phyloP scores from a whole-genome alignment of 2,888 invertebrate genomes.

The Machimus rusticus region DNA sequence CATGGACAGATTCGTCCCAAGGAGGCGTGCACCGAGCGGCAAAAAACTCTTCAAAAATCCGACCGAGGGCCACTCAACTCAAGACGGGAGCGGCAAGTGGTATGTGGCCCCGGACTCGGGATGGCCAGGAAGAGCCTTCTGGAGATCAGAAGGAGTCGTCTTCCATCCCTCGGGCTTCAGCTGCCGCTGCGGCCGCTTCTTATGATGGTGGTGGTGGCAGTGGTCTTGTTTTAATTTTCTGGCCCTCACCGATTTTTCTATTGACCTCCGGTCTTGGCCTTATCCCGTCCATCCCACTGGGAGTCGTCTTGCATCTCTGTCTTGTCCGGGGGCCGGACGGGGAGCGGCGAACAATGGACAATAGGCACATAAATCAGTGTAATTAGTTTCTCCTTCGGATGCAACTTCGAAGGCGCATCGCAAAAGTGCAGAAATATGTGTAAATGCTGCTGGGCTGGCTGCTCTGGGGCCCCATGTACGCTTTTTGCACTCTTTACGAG shows the following conservation, averaged over 20 bases:
- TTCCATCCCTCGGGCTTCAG: slow-evolving; percentile 11
- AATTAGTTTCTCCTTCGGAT: slow-evolving; percentile 75
- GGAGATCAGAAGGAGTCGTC: slow-evolving; percentile 27
- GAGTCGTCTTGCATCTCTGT: background rate
- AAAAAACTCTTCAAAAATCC: background rate
- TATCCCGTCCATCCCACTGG: background rate
- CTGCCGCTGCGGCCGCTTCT: background rate
- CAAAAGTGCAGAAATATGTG: slow-evolving; percentile 40
- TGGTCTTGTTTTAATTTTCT: slow-evolving; percentile 29
- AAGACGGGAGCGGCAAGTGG: background rate
- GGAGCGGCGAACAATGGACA: slow-evolving; percentile 76
- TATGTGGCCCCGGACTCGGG: background rate
- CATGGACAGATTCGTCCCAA: background rate
- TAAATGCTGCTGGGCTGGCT: background rate
- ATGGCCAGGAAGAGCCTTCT: background rate
- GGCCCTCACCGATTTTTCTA: slow-evolving; percentile 20
- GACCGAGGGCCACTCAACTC: background rate
- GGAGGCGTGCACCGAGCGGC: slow-evolving; percentile 6
- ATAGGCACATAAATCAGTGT: slow-evolving; percentile 94
- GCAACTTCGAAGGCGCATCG: slow-evolving; percentile 35
- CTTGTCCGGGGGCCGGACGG: background rate
- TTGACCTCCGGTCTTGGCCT: slow-evolving; percentile 29
- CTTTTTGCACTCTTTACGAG: background rate
- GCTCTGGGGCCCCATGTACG: background rate
- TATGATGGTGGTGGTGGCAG: background rate